Percentiles rank a stretch among this genome's conserved stretches.
Evolutionary conservation across 2,797 vertebrate species (phyloP).

Genomic region (Gymnoscopelus microlampas): DNA sequence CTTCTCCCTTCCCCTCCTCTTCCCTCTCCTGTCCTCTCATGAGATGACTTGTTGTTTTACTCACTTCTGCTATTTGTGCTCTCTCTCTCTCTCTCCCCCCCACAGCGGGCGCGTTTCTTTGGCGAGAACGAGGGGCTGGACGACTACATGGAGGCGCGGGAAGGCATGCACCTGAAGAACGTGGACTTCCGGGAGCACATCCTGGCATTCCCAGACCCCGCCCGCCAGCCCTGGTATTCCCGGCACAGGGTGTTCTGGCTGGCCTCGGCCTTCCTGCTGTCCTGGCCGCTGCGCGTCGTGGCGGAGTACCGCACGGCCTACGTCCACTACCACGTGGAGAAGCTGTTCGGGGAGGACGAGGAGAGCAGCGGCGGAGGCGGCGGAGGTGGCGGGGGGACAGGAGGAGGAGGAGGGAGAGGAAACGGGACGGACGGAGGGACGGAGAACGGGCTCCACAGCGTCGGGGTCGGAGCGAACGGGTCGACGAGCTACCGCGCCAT

Average conservation of each 20-base stretch:
- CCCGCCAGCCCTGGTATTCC: constrained; percentile 88
- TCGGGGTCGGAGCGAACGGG: constrained; percentile 56
- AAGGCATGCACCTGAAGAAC: constrained; percentile 93
- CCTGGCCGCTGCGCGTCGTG: constrained; percentile 89
- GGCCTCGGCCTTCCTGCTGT: constrained; percentile 85
- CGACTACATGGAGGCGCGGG: constrained; percentile 93
- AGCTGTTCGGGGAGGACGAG: constrained; percentile 89
- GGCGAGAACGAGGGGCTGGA: constrained; percentile 91
- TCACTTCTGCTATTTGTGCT: too few relatives aligned
- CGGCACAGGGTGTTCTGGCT: constrained; percentile 88
- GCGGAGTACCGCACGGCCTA: constrained; percentile 88
- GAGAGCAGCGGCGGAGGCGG: constrained; percentile 62
- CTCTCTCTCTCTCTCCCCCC: neutral
- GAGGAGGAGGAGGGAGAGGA: constrained; percentile 57
- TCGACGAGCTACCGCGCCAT: constrained; percentile 79
- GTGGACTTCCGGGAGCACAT: constrained; percentile 92
- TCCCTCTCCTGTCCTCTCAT: too few relatives aligned
- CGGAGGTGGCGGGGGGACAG: constrained; percentile 35
- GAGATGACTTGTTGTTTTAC: too few relatives aligned
- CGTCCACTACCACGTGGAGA: constrained; percentile 93
- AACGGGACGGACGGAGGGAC: constrained; percentile 63
- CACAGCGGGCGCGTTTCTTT: constrained; percentile 89
- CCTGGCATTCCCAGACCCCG: constrained; percentile 87
- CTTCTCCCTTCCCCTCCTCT: too few relatives aligned
- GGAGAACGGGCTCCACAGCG: constrained; percentile 64